Conservation (phyloP, 2,113 vertebrate species). For the Rhea americana region DNA sequence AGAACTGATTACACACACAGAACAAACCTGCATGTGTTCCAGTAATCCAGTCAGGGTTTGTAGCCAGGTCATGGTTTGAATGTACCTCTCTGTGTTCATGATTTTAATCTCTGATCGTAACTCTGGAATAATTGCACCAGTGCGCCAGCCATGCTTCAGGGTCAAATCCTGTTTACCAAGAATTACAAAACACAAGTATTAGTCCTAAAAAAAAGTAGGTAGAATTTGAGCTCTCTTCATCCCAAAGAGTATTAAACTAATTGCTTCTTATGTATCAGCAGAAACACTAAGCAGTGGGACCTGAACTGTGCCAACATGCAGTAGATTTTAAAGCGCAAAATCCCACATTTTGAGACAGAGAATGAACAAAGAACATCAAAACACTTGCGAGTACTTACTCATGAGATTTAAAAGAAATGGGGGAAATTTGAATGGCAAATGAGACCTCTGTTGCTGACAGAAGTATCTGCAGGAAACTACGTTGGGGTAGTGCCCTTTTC, state of each 20-base stretch:
- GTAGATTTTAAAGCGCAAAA: background rate
- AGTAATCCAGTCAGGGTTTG: conserved; percentile 92
- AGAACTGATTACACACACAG: conserved; percentile 27
- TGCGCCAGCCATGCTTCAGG: conserved; percentile 97
- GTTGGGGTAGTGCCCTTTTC: background rate
- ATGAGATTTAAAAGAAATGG: background rate
- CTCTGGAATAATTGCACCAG: conserved; percentile 96
- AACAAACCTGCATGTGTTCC: conserved; percentile 95
- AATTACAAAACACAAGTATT: conserved; percentile 10
- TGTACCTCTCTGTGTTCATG: conserved; percentile 94
- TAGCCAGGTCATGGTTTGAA: conserved; percentile 92
- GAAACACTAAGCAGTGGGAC: background rate
- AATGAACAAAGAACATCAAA: background rate
- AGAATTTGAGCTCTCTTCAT: background rate
- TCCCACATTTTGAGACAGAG: background rate
- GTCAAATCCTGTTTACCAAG: conserved; percentile 87
- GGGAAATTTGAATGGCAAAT: background rate
- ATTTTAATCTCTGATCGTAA: conserved; percentile 93
- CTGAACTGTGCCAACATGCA: background rate
- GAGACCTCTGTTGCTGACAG: background rate
- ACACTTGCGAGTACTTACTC: background rate
- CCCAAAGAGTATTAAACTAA: background rate
- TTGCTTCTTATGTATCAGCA: background rate
- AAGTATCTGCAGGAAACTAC: background rate
- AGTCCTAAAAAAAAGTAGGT: background rate